Evolutionary conservation across 92 coral and sea anemone genomes (phyloP).

Genomic region (Palythoa heliodiscus): DNA sequence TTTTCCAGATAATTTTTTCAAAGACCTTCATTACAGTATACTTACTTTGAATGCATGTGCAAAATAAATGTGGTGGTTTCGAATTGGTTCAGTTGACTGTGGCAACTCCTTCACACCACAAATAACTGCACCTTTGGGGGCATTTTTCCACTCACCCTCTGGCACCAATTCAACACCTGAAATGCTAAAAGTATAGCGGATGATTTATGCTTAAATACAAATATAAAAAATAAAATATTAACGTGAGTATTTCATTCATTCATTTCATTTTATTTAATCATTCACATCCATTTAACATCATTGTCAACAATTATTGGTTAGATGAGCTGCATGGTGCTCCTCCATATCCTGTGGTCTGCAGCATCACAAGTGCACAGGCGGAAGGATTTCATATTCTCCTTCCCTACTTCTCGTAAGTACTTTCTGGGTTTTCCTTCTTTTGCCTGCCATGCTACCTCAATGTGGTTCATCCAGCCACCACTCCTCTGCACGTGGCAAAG

Average conservation of each 20-base stretch:
- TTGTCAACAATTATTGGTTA: too few relatives aligned
- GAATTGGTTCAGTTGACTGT: conserved; percentile 51
- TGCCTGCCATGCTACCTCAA: too few relatives aligned
- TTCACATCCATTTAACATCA: too few relatives aligned
- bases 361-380: too few relatives aligned
- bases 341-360: too few relatives aligned
- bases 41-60: conserved; percentile 91
- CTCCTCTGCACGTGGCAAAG: too few relatives aligned
- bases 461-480: too few relatives aligned
- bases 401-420: too few relatives aligned
- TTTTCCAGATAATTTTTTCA: too few relatives aligned
- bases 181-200: conserved; percentile 39
- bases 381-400: too few relatives aligned
- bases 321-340: too few relatives aligned
- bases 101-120: conserved; percentile 84
- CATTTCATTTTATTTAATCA: neutral
- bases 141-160: conserved; percentile 65
- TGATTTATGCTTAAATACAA: neutral
- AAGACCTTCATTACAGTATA: neutral
- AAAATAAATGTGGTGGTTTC: conserved; percentile 77
- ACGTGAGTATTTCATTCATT: neutral
- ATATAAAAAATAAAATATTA: neutral
- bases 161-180: conserved; percentile 69
- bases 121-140: conserved; percentile 83
- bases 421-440: too few relatives aligned